phyloP scores from a whole-genome alignment of 2,113 vertebrate species.

The Maccullochella peelii region DNA sequence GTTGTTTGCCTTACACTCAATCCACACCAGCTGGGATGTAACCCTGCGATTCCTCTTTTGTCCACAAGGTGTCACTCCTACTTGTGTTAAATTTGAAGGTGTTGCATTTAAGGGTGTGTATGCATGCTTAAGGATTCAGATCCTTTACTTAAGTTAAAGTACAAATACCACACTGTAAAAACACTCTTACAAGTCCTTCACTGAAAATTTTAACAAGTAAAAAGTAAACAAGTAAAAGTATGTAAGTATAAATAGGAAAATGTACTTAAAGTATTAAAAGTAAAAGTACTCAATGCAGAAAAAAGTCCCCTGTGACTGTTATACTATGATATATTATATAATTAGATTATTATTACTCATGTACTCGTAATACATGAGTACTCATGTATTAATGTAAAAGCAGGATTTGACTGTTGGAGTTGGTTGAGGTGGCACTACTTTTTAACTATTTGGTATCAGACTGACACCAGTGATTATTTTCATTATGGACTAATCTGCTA shows the following conservation, averaged over 20 bases:
- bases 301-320: too few species aligned
- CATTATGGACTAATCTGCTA: too few species aligned
- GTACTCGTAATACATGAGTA: too few species aligned
- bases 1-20: slow-evolving; percentile 40
- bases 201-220: background rate
- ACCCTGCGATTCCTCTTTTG: slow-evolving; percentile 16
- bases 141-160: background rate
- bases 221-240: background rate
- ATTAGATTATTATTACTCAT: too few species aligned
- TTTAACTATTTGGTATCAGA: background rate
- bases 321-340: background rate
- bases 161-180: background rate
- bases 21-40: slow-evolving; percentile 36
- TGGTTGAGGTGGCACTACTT: background rate
- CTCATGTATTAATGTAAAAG: too few species aligned
- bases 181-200: background rate
- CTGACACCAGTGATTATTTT: background rate
- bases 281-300: background rate
- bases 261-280: background rate
- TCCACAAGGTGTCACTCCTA: slow-evolving; percentile 62
- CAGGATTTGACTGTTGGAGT: too few species aligned
- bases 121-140: background rate
- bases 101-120: background rate
- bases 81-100: background rate
- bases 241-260: background rate